Evolutionary conservation across 2,797 vertebrate genomes (phyloP), one percentile per base, ranked within the genome.

Genomic region (Sardinella longiceps): DNA sequence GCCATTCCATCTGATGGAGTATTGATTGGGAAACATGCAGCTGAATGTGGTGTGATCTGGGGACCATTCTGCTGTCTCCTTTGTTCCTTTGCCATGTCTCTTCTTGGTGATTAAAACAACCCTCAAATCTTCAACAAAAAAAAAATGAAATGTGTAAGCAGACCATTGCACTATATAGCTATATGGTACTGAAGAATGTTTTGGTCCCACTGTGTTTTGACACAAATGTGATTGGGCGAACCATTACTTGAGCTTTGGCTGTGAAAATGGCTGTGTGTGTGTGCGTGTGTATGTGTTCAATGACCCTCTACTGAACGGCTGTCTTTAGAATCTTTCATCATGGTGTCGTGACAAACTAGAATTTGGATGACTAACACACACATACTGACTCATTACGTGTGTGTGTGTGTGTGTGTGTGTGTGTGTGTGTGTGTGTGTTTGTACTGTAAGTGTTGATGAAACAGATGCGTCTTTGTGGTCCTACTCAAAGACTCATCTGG

Each of bases 11-110:
- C 70, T 33, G 70, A 77, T 46, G 10, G 81, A 84, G 87, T 87
- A 87, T 90, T 80, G 66, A 83, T 58, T 5, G 45, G 37, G 25
- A 83, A n/a, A n/a, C n/a, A 84, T 90, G 81, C 85, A 87, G 86
- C 53, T 89, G 85, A 88, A 84, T 53, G 48, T 82, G 33, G 85
- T n/a, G 43, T 28, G 80, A 66, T 87, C 86, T 87, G 84, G 84
- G 88, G 88, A 88, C 83, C 84, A 30, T 77, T 82, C 81, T 11
- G 10, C 81, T 11, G 10, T 82, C 81, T 33, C 23, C 81, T 53
- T 25, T 82, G 50, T 60, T 28, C 25, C 6, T 58, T 37, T 58
- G 25, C 48, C 46, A 45, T 51, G n/a, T 51, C 43, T 48, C 39
- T 33, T 46, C 48, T 2, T 58, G 12, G 9, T 63, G 63, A 70